Conservation (phyloP, 2,113 vertebrate species). For the Cyphomyrus plagiostoma region DNA sequence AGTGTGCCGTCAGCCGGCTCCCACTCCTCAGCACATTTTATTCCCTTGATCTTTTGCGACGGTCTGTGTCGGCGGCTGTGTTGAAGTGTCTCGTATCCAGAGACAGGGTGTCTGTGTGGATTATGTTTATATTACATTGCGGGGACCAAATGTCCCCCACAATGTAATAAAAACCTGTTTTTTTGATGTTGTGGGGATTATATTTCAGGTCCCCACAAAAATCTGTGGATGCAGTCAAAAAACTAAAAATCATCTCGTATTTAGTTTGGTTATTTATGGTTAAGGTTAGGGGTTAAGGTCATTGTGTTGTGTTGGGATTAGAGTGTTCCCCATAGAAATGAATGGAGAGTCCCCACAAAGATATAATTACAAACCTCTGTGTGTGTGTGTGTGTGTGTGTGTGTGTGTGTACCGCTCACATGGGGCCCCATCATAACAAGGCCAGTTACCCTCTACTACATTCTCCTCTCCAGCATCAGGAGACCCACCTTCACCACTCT, state of each 20-base stretch:
- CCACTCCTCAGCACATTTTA: neutral
- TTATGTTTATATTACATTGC: neutral
- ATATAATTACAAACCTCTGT: too few relatives aligned
- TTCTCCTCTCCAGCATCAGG: neutral
- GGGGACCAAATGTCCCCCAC: neutral
- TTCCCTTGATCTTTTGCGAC: neutral
- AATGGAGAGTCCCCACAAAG: too few relatives aligned
- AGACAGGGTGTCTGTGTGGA: neutral
- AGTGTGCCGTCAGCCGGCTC: neutral
- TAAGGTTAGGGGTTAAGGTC: neutral
- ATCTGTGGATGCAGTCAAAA: neutral
- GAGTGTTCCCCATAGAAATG: too few relatives aligned
- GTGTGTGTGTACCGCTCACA: neutral
- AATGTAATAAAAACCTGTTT: neutral
- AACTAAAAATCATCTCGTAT: neutral
- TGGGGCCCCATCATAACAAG: neutral
- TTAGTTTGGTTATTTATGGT: neutral
- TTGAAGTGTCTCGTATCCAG: neutral
- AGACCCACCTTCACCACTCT: neutral
- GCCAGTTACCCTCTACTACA: neutral
- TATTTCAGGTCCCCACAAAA: neutral
- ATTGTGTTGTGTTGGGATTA: too few relatives aligned
- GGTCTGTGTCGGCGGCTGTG: neutral
- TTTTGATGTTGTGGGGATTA: neutral
- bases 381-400: neutral